Evolutionary conservation across 2,888 invertebrate species (phyloP), one percentile per base, ranked within the genome.

Genomic region (Dynastes tityus): DNA sequence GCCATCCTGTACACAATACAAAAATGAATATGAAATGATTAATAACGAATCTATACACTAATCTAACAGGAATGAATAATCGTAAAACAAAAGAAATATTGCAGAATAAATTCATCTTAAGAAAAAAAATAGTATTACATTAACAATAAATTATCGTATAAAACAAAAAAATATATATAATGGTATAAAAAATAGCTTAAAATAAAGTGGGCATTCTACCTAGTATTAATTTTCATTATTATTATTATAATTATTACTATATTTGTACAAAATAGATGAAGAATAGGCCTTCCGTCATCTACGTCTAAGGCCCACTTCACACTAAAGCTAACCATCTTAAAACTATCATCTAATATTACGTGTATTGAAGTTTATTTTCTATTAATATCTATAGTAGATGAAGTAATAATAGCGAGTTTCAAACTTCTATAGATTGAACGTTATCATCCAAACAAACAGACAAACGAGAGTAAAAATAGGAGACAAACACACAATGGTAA

Each of bases 271-370:
- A 58, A 73, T 73, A 27, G 11, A 73, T 8, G 29, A 45, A 49
- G 51, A 49, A 58, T 74, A 74, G 73, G 45, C 73, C 73, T 13
- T 8, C 11, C 13, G 13, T 29, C 16, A 37, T 71, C 2, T 27
- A 61, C 49, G 61, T 27, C n/a, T 5, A 29, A 74, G 73, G 73
- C 61, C 73, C 6, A 49, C 22, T 74, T 74, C 27, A 74, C 73
- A 74, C 73, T 74, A 74, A 61, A 45, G 61, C 73, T 73, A 73
- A 73, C 9, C 37, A 13, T 45, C 9, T 71, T 55, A 58, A 71
- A 37, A 27, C 68, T 68, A 68, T 65, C 37, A 9, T n/a, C 40
- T 71, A 71, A 71, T 11, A 55, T 71, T 55, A 71, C 55, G 29
- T 68, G 13, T 68, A 68, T 16, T n/a, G n/a, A 55, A 55, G 55